Percentiles rank a stretch among this genome's conserved stretches.
These are phyloP conservation scores for Grallaria varia DNA, from an alignment of 2,113 vertebrate species.

Conservation along the genomic window DNA sequence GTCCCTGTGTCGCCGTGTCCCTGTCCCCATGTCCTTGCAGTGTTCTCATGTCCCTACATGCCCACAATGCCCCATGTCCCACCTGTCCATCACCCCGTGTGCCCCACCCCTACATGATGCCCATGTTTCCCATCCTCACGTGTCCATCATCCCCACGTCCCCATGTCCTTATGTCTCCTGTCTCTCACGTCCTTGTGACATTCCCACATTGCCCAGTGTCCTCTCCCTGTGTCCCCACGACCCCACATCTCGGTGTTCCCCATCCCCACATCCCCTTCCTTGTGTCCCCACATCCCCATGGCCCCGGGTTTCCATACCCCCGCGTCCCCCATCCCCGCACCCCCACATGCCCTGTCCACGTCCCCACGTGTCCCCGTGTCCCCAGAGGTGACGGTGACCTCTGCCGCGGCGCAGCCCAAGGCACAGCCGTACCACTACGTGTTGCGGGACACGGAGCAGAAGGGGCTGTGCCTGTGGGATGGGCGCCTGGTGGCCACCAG, in stretches of 20 bases:
- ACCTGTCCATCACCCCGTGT: no score
- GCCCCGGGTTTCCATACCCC: not conserved
- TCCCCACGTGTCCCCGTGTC: not conserved
- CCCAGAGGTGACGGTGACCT: not conserved
- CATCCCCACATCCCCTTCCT: no score
- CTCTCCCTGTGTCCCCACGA: not conserved
- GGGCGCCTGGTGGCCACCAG: not conserved
- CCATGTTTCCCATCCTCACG: not conserved
- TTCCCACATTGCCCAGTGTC: not conserved
- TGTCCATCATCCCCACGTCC: not conserved
- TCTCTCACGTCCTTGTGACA: not conserved
- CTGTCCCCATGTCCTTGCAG: not conserved
- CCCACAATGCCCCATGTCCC: no score
- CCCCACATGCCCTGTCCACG: not conserved
- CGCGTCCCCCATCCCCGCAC: not conserved
- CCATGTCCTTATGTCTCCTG: not conserved
- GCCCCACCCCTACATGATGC: no score
- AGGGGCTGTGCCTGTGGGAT: not conserved
- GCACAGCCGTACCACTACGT: not conserved
- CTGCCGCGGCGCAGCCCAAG: accelerated
- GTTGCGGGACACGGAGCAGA: constrained; percentile 5
- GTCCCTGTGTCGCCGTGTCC: no score
- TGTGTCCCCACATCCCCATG: not conserved
- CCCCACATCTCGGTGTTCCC: not conserved
- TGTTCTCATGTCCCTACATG: not conserved